A percentile compares a stretch with the other conserved stretches of the same genome.
phyloP scores from a whole-genome alignment of 2,888 invertebrate species.

The Empis stercorea region DNA sequence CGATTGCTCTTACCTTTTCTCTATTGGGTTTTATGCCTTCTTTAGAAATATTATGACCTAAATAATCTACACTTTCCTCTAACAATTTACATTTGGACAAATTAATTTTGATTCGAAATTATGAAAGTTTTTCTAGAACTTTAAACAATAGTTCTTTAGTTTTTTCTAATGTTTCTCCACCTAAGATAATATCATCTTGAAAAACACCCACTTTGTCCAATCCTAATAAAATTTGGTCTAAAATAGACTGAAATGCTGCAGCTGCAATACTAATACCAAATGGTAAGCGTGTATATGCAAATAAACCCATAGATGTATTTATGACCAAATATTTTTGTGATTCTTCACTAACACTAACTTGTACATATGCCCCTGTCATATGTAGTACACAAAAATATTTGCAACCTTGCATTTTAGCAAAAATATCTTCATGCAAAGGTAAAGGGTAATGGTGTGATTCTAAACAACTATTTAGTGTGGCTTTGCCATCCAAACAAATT shows the following conservation, averaged over 20 bases:
- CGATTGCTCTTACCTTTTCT: conserved; percentile 7
- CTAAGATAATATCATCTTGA: conserved; percentile 7
- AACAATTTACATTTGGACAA: no score
- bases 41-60: no score
- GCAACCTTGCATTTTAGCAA: conserved; percentile 14
- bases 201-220: conserved; percentile 2
- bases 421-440: conserved; percentile 14
- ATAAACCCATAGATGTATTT: conserved; percentile 23
- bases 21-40: conserved; percentile 8
- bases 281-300: conserved; percentile 17
- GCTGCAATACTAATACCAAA: conserved; percentile 23
- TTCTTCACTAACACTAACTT: conserved; percentile 19
- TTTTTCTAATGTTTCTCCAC: background rate
- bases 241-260: conserved; percentile 15
- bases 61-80: no score
- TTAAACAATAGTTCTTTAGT: background rate
- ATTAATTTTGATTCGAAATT: no score
- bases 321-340: conserved; percentile 20
- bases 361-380: conserved; percentile 22
- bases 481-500: no score
- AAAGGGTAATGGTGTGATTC: conserved; percentile 16
- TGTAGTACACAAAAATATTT: conserved; percentile 16
- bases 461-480: no score
- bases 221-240: conserved; percentile 8
- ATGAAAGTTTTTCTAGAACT: no score